Evolutionary conservation across 1,140 invertebrate genomes (phyloP).

Genomic region (Papilio polytes): DNA sequence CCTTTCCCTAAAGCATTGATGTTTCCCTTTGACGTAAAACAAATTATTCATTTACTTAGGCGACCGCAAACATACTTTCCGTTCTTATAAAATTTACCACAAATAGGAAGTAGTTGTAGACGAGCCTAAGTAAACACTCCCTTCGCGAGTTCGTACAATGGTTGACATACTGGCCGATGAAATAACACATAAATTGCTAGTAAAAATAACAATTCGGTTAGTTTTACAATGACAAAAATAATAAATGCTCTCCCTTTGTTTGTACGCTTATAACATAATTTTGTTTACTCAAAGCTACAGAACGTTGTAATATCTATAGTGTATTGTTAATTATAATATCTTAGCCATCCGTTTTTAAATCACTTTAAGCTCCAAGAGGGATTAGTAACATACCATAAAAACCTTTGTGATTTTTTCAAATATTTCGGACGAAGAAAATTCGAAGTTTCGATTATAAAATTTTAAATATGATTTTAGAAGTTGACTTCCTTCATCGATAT

Average conservation of each 20-base stretch:
- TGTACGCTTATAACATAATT: neutral
- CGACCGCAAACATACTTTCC: constrained; percentile 16
- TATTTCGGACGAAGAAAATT: too few relatives aligned
- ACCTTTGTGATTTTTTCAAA: too few relatives aligned
- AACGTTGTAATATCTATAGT: neutral
- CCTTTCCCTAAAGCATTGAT: constrained; percentile 55
- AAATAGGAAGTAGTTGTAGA: constrained; percentile 20
- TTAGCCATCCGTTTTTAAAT: neutral
- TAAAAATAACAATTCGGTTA: constrained; percentile 16
- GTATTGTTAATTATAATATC: too few relatives aligned
- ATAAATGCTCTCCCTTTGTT: neutral
- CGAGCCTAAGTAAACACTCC: constrained; percentile 24
- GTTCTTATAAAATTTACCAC: constrained; percentile 33
- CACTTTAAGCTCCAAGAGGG: too few relatives aligned
- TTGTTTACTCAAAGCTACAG: neutral
- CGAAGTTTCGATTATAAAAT: too few relatives aligned
- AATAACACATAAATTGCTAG: constrained; percentile 14
- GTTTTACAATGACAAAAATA: constrained; percentile 3
- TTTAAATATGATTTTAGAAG: too few relatives aligned
- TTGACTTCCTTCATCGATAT: too few relatives aligned
- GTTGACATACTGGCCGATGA: neutral
- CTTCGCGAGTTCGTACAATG: neutral
- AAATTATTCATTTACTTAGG: constrained; percentile 30
- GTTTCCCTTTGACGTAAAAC: constrained; percentile 37
- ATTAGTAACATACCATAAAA: too few relatives aligned